Percentiles rank a stretch among this genome's conserved stretches.
Conservation (phyloP, 2,797 vertebrate species). For the Gambusia yucatana region DNA sequence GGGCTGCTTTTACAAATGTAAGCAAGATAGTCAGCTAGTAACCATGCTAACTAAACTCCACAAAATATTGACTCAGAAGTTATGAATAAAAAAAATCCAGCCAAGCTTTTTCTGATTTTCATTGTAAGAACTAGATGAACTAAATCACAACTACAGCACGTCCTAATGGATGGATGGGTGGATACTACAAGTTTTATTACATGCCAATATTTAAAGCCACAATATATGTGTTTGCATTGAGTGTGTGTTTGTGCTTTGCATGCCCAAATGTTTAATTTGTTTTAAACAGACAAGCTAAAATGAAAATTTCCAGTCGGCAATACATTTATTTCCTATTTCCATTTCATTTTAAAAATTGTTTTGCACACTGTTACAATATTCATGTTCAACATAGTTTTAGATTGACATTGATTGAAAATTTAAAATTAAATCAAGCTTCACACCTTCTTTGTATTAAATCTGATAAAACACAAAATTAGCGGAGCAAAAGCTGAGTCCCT, state of each 20-base stretch:
- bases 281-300: background rate
- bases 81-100: background rate
- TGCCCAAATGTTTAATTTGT: background rate
- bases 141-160: no score
- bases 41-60: background rate
- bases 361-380: background rate
- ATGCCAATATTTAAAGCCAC: background rate
- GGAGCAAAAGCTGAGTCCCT: background rate
- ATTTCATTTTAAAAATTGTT: background rate
- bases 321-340: background rate
- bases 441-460: background rate
- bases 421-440: background rate
- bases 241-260: background rate
- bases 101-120: background rate
- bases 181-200: background rate
- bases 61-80: background rate
- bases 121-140: background rate
- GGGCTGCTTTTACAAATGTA: background rate
- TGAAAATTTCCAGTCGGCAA: background rate
- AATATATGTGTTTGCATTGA: background rate
- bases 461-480: background rate
- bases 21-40: background rate
- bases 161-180: background rate
- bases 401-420: background rate
- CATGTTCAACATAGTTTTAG: background rate